Percentiles rank a stretch among this genome's conserved stretches.
phyloP scores from a whole-genome alignment of 2,113 vertebrate genomes.

The Spea multiplicata region DNA sequence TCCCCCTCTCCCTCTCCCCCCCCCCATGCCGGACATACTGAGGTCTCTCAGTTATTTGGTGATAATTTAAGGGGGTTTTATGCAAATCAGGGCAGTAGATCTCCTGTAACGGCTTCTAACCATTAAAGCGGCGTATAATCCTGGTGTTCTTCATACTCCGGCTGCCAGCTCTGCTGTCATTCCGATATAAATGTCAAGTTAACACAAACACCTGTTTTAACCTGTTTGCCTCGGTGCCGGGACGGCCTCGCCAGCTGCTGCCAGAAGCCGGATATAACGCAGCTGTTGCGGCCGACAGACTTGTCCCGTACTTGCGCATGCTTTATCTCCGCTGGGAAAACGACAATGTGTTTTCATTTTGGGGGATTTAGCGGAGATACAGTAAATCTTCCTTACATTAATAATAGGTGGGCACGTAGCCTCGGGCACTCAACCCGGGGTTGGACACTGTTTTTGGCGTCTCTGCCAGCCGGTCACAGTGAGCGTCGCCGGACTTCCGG shows the following conservation, averaged over 20 bases:
- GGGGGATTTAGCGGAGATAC: too few species aligned
- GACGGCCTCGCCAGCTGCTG: constrained; percentile 10
- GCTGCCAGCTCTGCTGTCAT: background rate
- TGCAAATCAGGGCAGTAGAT: background rate
- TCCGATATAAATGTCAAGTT: background rate
- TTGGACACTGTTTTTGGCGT: too few species aligned
- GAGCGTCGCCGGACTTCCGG: too few species aligned
- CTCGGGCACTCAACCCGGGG: too few species aligned
- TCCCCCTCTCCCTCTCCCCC: too few species aligned
- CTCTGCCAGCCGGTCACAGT: too few species aligned
- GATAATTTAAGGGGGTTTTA: background rate
- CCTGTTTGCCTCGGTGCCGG: background rate
- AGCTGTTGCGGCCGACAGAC: background rate
- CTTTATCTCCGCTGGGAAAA: too few species aligned
- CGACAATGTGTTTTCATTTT: too few species aligned
- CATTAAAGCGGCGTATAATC: background rate
- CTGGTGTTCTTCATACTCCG: background rate
- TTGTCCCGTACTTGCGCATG: background rate
- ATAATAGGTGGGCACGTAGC: too few species aligned
- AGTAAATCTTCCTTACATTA: too few species aligned
- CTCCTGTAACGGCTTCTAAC: background rate
- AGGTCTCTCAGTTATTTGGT: background rate
- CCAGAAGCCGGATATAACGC: background rate
- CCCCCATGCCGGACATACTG: background rate
- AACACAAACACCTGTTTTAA: constrained; percentile 4